A percentile compares a stretch with the other conserved stretches of the same genome.
phyloP scores from a whole-genome alignment of 2,888 invertebrate genomes.

The Nineta flava region DNA sequence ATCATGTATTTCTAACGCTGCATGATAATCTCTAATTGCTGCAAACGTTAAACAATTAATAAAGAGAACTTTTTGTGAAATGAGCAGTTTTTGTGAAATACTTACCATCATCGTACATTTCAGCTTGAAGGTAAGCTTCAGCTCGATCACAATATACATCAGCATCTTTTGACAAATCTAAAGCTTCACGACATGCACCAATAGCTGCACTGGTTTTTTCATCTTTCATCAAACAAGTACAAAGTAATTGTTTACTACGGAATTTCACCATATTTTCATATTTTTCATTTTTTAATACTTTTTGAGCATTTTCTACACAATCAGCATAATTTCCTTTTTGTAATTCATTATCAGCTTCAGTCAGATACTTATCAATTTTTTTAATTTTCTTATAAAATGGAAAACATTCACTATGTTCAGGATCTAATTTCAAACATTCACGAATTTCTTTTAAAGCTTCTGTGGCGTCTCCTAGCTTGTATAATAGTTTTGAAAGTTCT shows the following conservation, averaged over 20 bases:
- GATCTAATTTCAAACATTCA: constrained; percentile 92
- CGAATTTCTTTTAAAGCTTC: constrained; percentile 86
- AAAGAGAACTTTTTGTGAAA: not conserved
- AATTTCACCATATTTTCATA: constrained; percentile 54
- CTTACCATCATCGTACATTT: constrained; percentile 79
- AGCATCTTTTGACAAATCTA: constrained; percentile 59
- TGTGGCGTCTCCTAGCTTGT: constrained; percentile 80
- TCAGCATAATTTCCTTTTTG: constrained; percentile 45
- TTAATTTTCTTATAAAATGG: constrained; percentile 91
- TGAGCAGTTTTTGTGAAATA: not conserved
- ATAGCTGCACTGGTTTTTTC: constrained; percentile 60
- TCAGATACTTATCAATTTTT: constrained; percentile 70
- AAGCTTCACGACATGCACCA: constrained; percentile 58
- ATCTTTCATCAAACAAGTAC: constrained; percentile 59
- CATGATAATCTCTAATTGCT: constrained; percentile 77
- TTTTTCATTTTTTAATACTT: constrained; percentile 51
- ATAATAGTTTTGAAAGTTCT: constrained; percentile 70
- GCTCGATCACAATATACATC: constrained; percentile 77
- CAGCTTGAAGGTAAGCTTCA: constrained; percentile 77
- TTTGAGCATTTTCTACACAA: constrained; percentile 53
- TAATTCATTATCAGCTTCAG: constrained; percentile 43
- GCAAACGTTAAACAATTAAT: constrained; percentile 15
- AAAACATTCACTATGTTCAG: constrained; percentile 93
- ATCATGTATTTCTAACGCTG: constrained; percentile 71
- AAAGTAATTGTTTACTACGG: constrained; percentile 60